Evolutionary conservation across 2,888 invertebrate species (phyloP).

Genomic region (Formica aserva): DNA sequence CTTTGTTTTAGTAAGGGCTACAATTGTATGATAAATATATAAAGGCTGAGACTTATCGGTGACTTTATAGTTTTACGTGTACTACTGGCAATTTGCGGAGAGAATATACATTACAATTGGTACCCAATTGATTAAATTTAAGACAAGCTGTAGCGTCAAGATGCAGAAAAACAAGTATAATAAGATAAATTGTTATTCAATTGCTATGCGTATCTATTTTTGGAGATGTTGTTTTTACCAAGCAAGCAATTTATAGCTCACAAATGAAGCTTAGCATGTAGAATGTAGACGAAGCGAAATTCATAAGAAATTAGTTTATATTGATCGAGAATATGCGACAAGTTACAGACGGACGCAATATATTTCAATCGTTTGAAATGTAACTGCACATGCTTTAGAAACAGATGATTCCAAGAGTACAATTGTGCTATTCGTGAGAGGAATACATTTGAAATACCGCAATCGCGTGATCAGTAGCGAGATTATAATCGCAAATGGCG

Average conservation of each 20-base stretch:
- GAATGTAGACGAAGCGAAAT: constrained; percentile 59
- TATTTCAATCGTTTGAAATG: not conserved
- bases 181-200: constrained; percentile 22
- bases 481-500: not conserved
- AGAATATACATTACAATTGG: constrained; percentile 12
- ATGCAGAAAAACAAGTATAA: constrained; percentile 58
- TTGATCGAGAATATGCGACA: constrained; percentile 16
- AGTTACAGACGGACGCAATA: not conserved
- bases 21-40: constrained; percentile 7
- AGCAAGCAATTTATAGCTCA: constrained; percentile 63
- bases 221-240: constrained; percentile 40
- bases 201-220: constrained; percentile 30
- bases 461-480: not conserved
- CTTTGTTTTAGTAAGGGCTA: constrained; percentile 30
- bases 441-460: not conserved
- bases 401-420: constrained; percentile 11
- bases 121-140: not conserved
- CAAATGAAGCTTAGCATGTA: constrained; percentile 59
- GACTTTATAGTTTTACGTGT: constrained; percentile 22
- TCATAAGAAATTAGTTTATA: constrained; percentile 46
- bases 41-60: constrained; percentile 42
- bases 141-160: constrained; percentile 57
- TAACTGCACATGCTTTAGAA: constrained; percentile 33
- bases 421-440: constrained; percentile 1
- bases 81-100: not conserved